phyloP scores from a whole-genome alignment of 2,888 invertebrate genomes.

The Stenoptilia bipunctidactyla region DNA sequence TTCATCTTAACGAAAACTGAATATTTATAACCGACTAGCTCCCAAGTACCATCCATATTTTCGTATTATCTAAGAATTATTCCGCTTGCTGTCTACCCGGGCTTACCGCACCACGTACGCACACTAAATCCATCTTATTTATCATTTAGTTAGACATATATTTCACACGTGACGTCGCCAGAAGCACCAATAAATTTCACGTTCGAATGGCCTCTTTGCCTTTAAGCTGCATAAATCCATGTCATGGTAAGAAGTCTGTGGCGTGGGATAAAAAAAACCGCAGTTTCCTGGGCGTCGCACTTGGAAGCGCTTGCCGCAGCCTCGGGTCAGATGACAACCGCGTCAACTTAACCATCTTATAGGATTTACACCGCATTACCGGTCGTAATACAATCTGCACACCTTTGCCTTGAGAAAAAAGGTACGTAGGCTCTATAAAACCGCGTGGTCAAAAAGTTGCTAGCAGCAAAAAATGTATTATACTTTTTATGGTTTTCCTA shows the following conservation, averaged over 20 bases:
- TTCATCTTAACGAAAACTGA: too few relatives aligned
- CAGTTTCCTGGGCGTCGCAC: conserved; percentile 52
- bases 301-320: conserved; percentile 24
- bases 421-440: too few relatives aligned
- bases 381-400: conserved; percentile 22
- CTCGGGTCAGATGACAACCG: conserved; percentile 51
- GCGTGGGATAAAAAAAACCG: conserved; percentile 37
- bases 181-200: conserved; percentile 43
- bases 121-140: conserved; percentile 19
- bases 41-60: too few relatives aligned
- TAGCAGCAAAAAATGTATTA: too few relatives aligned
- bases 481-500: too few relatives aligned
- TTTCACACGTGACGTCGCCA: conserved; percentile 43
- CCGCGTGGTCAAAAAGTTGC: too few relatives aligned
- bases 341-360: conserved; percentile 42
- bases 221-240: conserved; percentile 22
- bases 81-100: not conserved
- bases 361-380: conserved; percentile 31
- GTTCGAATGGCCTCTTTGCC: conserved; percentile 32
- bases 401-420: conserved; percentile 13
- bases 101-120: conserved; percentile 21
- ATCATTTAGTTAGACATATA: conserved; percentile 36
- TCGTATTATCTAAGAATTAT: too few relatives aligned
- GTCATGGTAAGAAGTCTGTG: too few relatives aligned
- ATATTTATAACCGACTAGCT: too few relatives aligned